Base-by-base conservation (phyloP, 2,888 invertebrate genomes). In the Rugalucina vietnamica region DNA sequence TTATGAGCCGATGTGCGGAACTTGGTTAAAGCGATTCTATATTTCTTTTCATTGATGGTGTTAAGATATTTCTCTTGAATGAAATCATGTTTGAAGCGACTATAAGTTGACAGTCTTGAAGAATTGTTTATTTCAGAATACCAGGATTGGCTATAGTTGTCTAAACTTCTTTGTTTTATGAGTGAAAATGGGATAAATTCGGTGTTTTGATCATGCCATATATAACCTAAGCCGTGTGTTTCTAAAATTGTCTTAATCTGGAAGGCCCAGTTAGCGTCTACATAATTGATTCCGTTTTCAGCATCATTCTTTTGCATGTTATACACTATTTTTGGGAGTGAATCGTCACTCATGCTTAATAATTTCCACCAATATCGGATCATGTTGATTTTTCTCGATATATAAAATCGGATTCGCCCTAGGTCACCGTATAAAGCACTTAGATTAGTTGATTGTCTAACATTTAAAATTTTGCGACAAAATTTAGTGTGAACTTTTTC, bases 141-240 rank as follows among this genome's bases (percentile, higher is more conserved):
- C 70, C 70, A 70, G 2, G 34, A 36, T 70, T 70, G 70, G 24
- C 36, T 21, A 70, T 70, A 70, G 21, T 70, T 5, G 37, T 70
- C 70, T 8, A 70, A 36, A 12, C 34, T 70, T 70, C 70, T 70
- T 36, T 70, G 70, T 36, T 70, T 70, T 12, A 70, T 34, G 14
- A n/a, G 18, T 12, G 70, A 36, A 12, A 70, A 70, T 1, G n/a
- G 10, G 21, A 36, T 36, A 32, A n/a, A 21, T 3, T 8, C 29
- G 18, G 4, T 29, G 8, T 70, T 21, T n/a, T 70, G 37, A 12
- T 36, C 3, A 2, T n/a, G 8, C 70, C 70, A 70, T 36, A 70
- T 36, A 21, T 70, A 18, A 18, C n/a, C 14, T 2, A 70, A 29
- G 3, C 70, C 70, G 21, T 36, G 37, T 18, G 34, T 70, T 32